These are phyloP conservation scores for Bombylius major DNA, from an alignment of 2,888 invertebrate species.

Conservation along the genomic window DNA sequence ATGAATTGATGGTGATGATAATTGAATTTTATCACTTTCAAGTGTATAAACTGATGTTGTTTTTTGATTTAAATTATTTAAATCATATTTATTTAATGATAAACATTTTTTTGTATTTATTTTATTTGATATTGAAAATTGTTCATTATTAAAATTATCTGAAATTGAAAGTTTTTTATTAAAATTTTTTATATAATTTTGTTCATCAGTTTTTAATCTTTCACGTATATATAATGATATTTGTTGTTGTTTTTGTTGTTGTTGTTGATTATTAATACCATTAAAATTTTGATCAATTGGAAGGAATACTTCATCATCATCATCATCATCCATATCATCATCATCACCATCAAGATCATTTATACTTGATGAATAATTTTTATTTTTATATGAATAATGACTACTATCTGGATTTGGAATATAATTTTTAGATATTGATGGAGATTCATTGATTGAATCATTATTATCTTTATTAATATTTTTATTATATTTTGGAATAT, in stretches of 20 bases:
- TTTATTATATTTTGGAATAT: constrained; percentile 10
- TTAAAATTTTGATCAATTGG: constrained; percentile 20
- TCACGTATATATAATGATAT: neutral
- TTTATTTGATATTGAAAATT: constrained; percentile 10
- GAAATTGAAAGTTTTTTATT: constrained; percentile 15
- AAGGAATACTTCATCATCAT: constrained; percentile 26
- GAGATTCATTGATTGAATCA: neutral
- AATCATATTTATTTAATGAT: constrained; percentile 12
- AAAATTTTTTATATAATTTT: constrained; percentile 3
- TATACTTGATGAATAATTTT: constrained; percentile 26
- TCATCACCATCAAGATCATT: constrained; percentile 22
- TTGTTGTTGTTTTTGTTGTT: neutral
- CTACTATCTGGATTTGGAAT: constrained; percentile 8
- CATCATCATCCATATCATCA: constrained; percentile 19
- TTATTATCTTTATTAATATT: neutral
- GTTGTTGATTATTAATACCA: neutral
- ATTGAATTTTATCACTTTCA: constrained; percentile 22
- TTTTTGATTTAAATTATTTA: too few species aligned
- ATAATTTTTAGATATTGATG: neutral
- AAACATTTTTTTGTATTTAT: constrained; percentile 15
- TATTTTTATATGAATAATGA: constrained; percentile 28
- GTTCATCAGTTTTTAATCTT: constrained; percentile 1
- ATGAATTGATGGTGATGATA: constrained; percentile 5
- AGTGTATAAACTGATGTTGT: constrained; percentile 23
- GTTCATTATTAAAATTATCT: constrained; percentile 19